Evolutionary conservation across 2,797 vertebrate species (phyloP), one percentile per base, ranked within the genome.

Genomic region (Danio jaintianensis): DNA sequence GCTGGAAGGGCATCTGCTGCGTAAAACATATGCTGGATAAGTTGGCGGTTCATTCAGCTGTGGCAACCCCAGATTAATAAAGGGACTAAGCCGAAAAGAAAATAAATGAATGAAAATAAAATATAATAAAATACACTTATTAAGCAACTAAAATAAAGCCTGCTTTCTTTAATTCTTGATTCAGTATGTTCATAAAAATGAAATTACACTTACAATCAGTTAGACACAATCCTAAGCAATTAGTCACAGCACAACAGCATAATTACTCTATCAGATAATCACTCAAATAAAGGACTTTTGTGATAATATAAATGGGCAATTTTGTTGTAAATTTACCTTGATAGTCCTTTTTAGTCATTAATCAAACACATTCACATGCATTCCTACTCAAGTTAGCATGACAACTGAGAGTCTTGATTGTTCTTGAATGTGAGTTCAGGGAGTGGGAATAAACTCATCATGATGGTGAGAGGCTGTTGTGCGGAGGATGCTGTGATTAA

Each of bases 401-500:
- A 47, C 62, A 68, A 82, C 45, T 16, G 5, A 43, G 9, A 42
- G 38, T 48, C 10, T 56, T 36, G 20, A 68, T 78, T 76, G 52
- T 52, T 64, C 13, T 40, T 58, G 18, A 11, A 70, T n/a, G 29
- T 13, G 4, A 63, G 15, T 61, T 52, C 5, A 62, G 36, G 18
- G 16, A 55, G 0, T 66, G 67, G 36, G 81, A 66, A 48, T 43
- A 12, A 50, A 47, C 70, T 38, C 50, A 47, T 61, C 8, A 42
- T 69, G 29, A 78, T 58, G 58, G 43, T 40, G 7, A 78, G 45
- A 40, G 55, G 8, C 45, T 42, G 66, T 62, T 53, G 12, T 43
- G 56, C 4, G 4, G 18, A 78, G 66, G 13, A 70, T 70, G 76
- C 45, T 52, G 56, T 70, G 20, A 61, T 42, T 79, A 20, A 79